phyloP scores from a whole-genome alignment of 2,797 vertebrate species.

The Carduelis carduelis region DNA sequence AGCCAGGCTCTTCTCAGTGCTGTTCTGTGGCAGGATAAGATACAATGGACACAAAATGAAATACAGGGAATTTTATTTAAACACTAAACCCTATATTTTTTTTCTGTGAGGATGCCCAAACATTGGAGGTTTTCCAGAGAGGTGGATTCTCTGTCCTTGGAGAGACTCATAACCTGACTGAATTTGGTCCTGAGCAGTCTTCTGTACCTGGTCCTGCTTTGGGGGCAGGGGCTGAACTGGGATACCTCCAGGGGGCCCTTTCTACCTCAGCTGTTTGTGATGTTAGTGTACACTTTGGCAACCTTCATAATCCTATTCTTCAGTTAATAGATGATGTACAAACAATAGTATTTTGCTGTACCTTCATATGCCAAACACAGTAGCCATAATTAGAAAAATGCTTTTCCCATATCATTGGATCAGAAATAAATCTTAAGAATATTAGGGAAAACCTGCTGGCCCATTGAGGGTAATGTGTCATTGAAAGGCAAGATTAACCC shows the following conservation, averaged over 20 bases:
- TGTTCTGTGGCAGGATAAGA: neutral
- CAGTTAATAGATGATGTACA: neutral
- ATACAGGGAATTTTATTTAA: neutral
- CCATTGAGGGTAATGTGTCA: accelerated
- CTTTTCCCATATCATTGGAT: neutral
- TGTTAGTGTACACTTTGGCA: neutral
- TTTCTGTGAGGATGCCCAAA: neutral
- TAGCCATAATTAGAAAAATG: neutral
- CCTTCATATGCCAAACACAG: neutral
- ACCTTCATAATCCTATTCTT: neutral
- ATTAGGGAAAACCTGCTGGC: neutral
- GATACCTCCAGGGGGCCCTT: neutral
- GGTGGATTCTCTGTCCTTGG: neutral
- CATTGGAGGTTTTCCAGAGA: neutral
- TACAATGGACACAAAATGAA: neutral
- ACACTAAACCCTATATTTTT: accelerated
- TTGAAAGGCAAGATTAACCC: neutral
- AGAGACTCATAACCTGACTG: neutral
- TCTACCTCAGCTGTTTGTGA: neutral
- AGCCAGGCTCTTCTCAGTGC: neutral
- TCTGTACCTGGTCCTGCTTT: neutral
- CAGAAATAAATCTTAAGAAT: neutral
- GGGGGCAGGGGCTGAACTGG: accelerated
- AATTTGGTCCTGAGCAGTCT: neutral
- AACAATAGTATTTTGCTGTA: neutral